Evolutionary conservation across 2,888 invertebrate species (phyloP).

Genomic region (Calameuta filiformis): DNA sequence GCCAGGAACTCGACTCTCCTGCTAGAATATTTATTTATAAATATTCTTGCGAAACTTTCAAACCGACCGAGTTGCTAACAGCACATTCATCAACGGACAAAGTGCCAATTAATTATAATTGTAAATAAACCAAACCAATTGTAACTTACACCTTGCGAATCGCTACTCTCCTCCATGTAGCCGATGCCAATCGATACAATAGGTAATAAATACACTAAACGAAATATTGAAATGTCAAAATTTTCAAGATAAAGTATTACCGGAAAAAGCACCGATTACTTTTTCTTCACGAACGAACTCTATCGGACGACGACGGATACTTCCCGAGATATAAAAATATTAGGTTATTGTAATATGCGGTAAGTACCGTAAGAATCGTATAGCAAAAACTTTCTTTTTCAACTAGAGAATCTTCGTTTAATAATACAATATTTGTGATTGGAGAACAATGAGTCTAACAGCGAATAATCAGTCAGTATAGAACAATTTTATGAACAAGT

Average conservation of each 20-base stretch:
- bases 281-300: neutral
- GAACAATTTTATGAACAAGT: neutral
- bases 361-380: neutral
- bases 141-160: neutral
- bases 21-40: conserved; percentile 28
- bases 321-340: neutral
- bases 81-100: neutral
- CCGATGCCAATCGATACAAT: neutral
- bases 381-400: neutral
- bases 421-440: neutral
- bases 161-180: neutral
- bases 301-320: neutral
- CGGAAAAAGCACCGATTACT: neutral
- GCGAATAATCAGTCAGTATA: neutral
- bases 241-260: neutral
- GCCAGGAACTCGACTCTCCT: neutral
- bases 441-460: neutral
- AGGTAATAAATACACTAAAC: neutral
- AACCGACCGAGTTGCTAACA: neutral
- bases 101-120: neutral
- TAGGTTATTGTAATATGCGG: neutral
- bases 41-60: conserved; percentile 28
- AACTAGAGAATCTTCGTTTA: neutral
- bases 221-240: neutral
- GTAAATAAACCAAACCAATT: neutral